Base-by-base conservation (phyloP, 1,140 invertebrate genomes). In the Cotesia glomerata region DNA sequence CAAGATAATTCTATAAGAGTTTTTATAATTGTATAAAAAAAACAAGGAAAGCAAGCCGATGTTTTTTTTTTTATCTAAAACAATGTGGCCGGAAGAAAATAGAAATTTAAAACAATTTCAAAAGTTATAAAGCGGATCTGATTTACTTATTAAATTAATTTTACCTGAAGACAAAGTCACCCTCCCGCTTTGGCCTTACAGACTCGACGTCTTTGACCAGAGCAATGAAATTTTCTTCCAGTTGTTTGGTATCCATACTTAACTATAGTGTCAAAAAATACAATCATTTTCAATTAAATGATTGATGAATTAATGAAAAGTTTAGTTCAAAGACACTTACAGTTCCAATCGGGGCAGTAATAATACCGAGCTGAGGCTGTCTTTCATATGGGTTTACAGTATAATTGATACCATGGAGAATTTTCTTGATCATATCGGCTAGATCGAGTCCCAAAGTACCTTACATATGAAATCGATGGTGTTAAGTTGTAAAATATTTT, bases 221-320 rank as follows among this genome's bases (percentile, higher is more conserved):
- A 0, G 85, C 81, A 54, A 79, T 79, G 75, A 95, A 89, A 81
- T 96, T 96, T 75, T 91, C 91, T 80, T 92, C 91, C 58, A 95
- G 85, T 51, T 92, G 86, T 72, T 90, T 85, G 1, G 78, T 76
- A 7, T 92, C 89, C 93, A 95, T 95, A 76, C 91, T 83, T 34
- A 95, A 79, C 92, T 93, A 78, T 76, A 89, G 51, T 72, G n/a
- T 51, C 69, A 36, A 52, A 67, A 5, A 13, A 26, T 26, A 26
- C 26, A 26, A 26, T 34, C 5, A 14, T 61, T 51, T 45, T 62
- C 4, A 14, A 16, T 36, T 61, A 16, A 5, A 52, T 49, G 32
- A 32, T 69, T 32, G 2, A 70, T 9, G 14, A 36, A 59, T 62
- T 61, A 18, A 1, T 16, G 11, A 35, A 26, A 34, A 11, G 32